A percentile compares a stretch with the other conserved stretches of the same genome.
Evolutionary conservation across 2,797 vertebrate genomes (phyloP).

Genomic region (Peromyscus attwateri): DNA sequence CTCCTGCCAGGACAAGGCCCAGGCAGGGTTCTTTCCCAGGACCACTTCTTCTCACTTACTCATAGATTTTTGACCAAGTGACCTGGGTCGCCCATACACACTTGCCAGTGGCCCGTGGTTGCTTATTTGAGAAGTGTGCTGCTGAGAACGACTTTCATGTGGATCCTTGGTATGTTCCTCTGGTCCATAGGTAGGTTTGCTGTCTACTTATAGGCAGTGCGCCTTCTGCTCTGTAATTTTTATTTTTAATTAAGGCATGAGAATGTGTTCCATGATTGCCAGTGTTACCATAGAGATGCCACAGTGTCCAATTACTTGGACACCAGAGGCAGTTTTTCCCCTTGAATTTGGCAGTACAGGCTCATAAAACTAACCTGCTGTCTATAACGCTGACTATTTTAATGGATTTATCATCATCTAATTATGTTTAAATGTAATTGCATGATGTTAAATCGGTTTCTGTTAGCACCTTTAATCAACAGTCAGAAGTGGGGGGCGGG

Average conservation of each 20-base stretch:
- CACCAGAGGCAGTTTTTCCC: conserved; percentile 75
- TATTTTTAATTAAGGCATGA: conserved; percentile 80
- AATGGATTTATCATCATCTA: conserved; percentile 79
- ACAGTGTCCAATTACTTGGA: conserved; percentile 43
- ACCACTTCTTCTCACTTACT: background rate
- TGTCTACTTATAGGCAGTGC: background rate
- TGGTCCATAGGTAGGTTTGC: rapidly evolving
- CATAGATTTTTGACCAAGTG: background rate
- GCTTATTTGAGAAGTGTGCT: background rate
- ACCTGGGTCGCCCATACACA: background rate
- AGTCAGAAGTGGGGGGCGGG: background rate
- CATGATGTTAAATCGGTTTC: conserved; percentile 53
- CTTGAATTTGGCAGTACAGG: conserved; percentile 62
- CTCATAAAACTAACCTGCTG: conserved; percentile 53
- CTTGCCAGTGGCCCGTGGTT: rapidly evolving
- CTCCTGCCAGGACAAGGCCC: background rate
- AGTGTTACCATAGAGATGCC: conserved; percentile 69
- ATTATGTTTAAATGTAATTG: conserved; percentile 79
- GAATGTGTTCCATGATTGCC: conserved; percentile 44
- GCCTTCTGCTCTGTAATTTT: conserved; percentile 57
- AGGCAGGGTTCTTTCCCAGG: background rate
- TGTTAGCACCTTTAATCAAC: conserved; percentile 66
- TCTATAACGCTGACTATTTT: conserved; percentile 21
- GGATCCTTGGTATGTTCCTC: background rate
- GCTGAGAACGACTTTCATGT: rapidly evolving